phyloP scores from a whole-genome alignment of 1,140 invertebrate genomes.

The Bicyclus anynana region DNA sequence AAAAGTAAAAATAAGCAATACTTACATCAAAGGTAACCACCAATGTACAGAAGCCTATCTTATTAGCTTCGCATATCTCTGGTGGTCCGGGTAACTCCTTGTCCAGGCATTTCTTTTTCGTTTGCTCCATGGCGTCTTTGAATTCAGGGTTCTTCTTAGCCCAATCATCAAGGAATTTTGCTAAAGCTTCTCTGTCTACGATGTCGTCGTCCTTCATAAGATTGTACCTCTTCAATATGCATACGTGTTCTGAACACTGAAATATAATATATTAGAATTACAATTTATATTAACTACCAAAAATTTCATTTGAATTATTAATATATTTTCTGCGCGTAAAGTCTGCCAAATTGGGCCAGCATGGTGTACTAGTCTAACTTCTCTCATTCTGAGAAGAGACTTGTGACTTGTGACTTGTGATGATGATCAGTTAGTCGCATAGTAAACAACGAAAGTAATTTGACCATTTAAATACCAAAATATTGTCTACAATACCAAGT shows the following conservation, averaged over 20 bases:
- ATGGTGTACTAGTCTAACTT: too few species aligned
- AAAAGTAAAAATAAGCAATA: too few species aligned
- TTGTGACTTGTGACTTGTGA: too few species aligned
- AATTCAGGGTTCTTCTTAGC: constrained; percentile 35
- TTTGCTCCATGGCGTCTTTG: constrained; percentile 31
- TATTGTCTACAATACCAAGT: too few species aligned
- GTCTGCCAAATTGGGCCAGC: too few species aligned
- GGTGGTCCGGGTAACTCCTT: constrained; percentile 41
- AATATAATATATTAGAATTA: constrained; percentile 9
- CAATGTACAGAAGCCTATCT: constrained; percentile 44
- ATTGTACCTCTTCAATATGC: constrained; percentile 44
- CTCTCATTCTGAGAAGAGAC: too few species aligned
- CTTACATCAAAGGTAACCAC: constrained; percentile 40
- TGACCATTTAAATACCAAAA: too few species aligned
- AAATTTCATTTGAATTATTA: too few species aligned
- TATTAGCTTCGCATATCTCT: constrained; percentile 41
- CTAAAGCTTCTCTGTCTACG: constrained; percentile 39
- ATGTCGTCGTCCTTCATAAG: constrained; percentile 39
- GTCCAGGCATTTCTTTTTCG: constrained; percentile 41
- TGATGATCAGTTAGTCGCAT: too few species aligned
- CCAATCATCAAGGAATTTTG: constrained; percentile 41
- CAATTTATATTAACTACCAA: too few species aligned
- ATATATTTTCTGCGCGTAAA: too few species aligned
- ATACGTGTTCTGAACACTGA: constrained; percentile 51
- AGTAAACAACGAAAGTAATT: too few species aligned